phyloP scores from a whole-genome alignment of 2,113 vertebrate species.

The Tupaia tana region DNA sequence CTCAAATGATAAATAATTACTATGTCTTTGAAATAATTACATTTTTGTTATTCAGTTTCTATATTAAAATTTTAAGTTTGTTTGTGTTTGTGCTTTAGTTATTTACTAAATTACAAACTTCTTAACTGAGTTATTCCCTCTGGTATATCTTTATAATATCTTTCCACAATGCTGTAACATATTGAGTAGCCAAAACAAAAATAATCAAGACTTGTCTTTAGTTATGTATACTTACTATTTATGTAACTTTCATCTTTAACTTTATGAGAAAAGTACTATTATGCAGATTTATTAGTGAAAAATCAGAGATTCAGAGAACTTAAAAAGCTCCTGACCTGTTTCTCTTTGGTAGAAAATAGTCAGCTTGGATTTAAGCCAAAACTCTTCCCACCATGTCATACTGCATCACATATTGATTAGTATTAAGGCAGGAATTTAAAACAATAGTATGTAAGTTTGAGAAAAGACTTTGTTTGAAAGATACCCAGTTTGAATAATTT shows the following conservation, averaged over 20 bases:
- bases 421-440: not conserved
- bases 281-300: not conserved
- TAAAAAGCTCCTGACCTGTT: not conserved
- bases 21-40: slow-evolving; percentile 9
- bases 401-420: not conserved
- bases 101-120: not conserved
- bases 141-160: not conserved
- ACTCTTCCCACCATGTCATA: not conserved
- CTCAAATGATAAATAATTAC: not conserved
- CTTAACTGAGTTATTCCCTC: not conserved
- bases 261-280: not conserved
- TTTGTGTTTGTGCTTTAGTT: not conserved
- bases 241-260: not conserved
- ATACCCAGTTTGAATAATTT: not conserved
- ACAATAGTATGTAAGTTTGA: not conserved
- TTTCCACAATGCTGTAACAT: slow-evolving; percentile 4
- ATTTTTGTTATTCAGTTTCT: slow-evolving; percentile 5
- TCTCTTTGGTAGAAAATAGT: not conserved
- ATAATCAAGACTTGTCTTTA: not conserved
- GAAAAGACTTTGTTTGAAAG: not conserved
- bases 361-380: not conserved
- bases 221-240: not conserved
- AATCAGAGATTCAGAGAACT: not conserved
- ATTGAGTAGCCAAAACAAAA: not conserved
- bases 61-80: not conserved